Evolutionary conservation across 2,888 invertebrate genomes (phyloP).

Genomic region (Abscondita cerata): DNA sequence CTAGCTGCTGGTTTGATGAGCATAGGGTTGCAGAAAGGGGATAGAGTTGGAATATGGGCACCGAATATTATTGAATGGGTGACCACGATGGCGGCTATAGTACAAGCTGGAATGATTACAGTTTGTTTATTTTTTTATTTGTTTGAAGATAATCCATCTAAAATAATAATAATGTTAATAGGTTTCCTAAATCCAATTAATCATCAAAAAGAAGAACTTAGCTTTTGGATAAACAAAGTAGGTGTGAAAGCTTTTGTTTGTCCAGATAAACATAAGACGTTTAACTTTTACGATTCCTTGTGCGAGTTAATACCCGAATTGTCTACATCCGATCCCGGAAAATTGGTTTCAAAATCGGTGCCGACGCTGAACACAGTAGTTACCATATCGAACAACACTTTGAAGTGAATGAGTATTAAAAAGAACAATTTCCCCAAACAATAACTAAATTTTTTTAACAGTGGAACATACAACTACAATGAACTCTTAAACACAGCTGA

Average conservation of each 20-base stretch:
- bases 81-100: slow-evolving; percentile 71
- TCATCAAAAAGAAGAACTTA: slow-evolving; percentile 72
- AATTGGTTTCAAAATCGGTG: slow-evolving; percentile 59
- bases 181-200: slow-evolving; percentile 81
- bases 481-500: slow-evolving; percentile 55
- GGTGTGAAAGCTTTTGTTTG: slow-evolving; percentile 71
- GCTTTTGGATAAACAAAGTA: slow-evolving; percentile 76
- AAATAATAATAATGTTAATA: slow-evolving; percentile 53
- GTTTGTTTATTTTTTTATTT: slow-evolving; percentile 59
- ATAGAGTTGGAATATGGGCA: slow-evolving; percentile 80
- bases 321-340: slow-evolving; percentile 57
- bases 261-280: slow-evolving; percentile 67
- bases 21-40: slow-evolving; percentile 74
- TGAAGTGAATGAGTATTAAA: slow-evolving; percentile 61
- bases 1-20: slow-evolving; percentile 72
- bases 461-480: slow-evolving; percentile 52
- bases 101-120: slow-evolving; percentile 74
- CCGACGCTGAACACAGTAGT: slow-evolving; percentile 65
- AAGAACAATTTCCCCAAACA: no score
- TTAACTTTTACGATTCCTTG: slow-evolving; percentile 73
- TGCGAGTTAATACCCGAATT: slow-evolving; percentile 67
- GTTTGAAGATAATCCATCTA: no score
- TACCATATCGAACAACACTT: slow-evolving; percentile 60
- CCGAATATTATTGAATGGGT: slow-evolving; percentile 83
- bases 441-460: slow-evolving; percentile 8